Base-by-base conservation (phyloP, 2,113 vertebrate species). In the Lampris incognitus region DNA sequence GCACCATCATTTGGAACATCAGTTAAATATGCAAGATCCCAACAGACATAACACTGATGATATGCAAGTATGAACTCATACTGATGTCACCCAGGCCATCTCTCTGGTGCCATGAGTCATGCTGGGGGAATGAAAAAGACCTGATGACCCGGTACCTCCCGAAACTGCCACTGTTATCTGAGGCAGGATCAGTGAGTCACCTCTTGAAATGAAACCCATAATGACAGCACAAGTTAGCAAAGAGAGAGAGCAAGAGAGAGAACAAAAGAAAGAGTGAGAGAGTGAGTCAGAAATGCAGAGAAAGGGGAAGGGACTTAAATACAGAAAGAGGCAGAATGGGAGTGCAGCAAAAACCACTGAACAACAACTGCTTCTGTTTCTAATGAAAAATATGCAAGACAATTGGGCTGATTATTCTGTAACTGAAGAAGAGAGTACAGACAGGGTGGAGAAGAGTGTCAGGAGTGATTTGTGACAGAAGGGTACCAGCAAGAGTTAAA, bases 131-230 rank as follows among this genome's bases (percentile, higher is more conserved):
- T 65, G 66, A 5, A 42, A 66, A 66, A 72, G 46, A 58, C 10
- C 2, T 13, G 9, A 57, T 37, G 38, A 78, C 61, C 76, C 75
- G 51, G 61, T 83, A 71, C 58, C 24, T 24, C 24, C 24, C 24
- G 24, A 24, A 24, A 24, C 24, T 24, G 24, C 24, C 24, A 24
- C 24, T 24, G 24, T 24, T 24, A 24, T 24, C 24, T 24, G 24
- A 24, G 24, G 24, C 24, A 24, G 24, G 24, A 24, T 24, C 24
- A 24, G 1, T 64, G 57, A 55, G 36, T 66, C 54, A 59, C 64
- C 74, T 65, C 56, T 38, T n/a, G 49, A 69, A 80, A 86, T 76
- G 48, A 66, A 69, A 69, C 54, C 69, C 51, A 55, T 85, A 66
- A 61, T 54, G 50, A 41, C 52, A 44, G 48, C 52, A 55, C 52